These are phyloP conservation scores for Varanus salvator DNA, from an alignment of 2,113 vertebrate genomes.

Conservation along the genomic window DNA sequence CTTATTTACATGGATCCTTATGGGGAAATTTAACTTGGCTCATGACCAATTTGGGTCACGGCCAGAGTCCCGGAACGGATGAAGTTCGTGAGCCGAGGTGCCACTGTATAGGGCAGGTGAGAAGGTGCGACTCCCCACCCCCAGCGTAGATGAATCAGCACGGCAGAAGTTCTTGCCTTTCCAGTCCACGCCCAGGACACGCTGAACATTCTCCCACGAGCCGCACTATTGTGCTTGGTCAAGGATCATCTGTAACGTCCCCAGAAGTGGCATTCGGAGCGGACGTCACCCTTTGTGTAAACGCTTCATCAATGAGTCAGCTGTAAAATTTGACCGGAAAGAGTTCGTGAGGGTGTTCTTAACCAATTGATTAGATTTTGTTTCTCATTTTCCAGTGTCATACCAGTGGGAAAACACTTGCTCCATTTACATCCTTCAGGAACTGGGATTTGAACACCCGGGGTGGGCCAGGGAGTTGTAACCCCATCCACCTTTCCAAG, in stretches of 20 bases:
- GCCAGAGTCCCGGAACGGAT: no score
- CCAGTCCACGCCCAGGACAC: background rate
- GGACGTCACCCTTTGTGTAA: background rate
- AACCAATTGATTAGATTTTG: no score
- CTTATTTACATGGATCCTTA: no score
- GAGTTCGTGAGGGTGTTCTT: background rate
- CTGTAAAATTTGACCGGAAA: background rate
- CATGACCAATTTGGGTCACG: no score
- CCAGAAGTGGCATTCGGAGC: background rate
- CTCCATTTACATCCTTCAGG: background rate
- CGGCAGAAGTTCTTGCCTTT: background rate
- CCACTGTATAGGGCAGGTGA: no score
- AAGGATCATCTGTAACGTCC: background rate
- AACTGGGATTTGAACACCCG: no score
- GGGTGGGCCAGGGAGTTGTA: background rate
- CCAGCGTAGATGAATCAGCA: background rate
- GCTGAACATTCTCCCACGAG: background rate
- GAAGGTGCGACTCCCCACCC: background rate
- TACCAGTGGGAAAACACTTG: background rate
- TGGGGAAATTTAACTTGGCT: no score
- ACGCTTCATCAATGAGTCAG: background rate
- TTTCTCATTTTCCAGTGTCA: no score
- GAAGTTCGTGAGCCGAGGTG: no score
- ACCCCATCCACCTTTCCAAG: background rate
- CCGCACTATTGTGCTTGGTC: background rate